These are phyloP conservation scores for Dinoponera quadriceps DNA, from an alignment of 1,140 invertebrate genomes.

Conservation along the genomic window DNA sequence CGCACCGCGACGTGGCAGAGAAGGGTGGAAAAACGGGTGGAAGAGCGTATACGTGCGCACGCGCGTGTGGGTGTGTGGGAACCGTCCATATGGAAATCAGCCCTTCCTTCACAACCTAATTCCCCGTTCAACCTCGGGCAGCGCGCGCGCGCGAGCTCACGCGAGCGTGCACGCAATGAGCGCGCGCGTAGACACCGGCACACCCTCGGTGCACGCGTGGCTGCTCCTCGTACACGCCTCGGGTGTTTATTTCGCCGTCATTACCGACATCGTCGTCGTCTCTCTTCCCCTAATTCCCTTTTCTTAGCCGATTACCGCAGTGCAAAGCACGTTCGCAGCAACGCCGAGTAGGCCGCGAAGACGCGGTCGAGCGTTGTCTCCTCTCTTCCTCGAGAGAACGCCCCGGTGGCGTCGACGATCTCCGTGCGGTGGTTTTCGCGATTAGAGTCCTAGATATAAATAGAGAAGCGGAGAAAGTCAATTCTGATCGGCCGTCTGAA, in stretches of 20 bases:
- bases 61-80: conserved; percentile 24
- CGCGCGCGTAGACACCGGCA: conserved; percentile 7
- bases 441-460: too few species aligned
- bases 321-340: conserved; percentile 8
- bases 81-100: conserved; percentile 72
- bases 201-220: conserved; percentile 37
- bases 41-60: not conserved
- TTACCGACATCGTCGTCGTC: not conserved
- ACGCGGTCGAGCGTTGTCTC: too few species aligned
- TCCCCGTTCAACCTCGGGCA: conserved; percentile 41
- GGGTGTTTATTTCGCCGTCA: conserved; percentile 37
- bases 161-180: conserved; percentile 36
- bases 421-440: too few species aligned
- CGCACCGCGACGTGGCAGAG: conserved; percentile 20
- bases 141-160: conserved; percentile 41
- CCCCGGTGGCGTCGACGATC: too few species aligned
- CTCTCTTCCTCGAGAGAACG: too few species aligned
- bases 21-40: conserved; percentile 16
- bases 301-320: conserved; percentile 13
- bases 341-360: too few species aligned
- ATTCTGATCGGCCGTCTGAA: too few species aligned
- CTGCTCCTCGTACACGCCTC: conserved; percentile 22
- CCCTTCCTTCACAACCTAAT: conserved; percentile 59
- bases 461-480: too few species aligned
- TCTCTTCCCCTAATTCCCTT: conserved; percentile 27